Conservation (phyloP, 2,888 invertebrate genomes). For the Poecilus cupreus region DNA sequence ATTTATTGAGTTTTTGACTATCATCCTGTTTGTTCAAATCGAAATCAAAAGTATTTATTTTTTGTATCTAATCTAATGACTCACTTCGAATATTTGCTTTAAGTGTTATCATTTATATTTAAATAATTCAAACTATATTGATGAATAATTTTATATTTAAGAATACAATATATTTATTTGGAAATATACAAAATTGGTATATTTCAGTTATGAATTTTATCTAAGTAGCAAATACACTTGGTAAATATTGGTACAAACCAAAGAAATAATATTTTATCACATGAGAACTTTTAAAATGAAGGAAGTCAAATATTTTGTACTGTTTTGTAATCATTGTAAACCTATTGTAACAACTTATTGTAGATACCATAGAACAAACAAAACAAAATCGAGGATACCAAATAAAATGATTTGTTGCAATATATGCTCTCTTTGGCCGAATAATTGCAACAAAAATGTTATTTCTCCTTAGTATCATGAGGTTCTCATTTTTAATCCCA, state of each 20-base stretch:
- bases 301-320: neutral
- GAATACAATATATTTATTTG: too few species aligned
- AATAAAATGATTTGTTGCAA: too few species aligned
- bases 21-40: neutral
- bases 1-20: neutral
- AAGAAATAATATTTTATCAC: neutral
- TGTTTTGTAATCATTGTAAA: too few species aligned
- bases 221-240: neutral
- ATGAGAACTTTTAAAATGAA: neutral
- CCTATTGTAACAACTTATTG: too few species aligned
- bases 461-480: too few species aligned
- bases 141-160: too few species aligned
- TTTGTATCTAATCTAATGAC: slow-evolving; percentile 4
- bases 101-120: neutral
- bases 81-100: slow-evolving; percentile 1
- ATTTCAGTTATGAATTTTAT: neutral
- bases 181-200: too few species aligned
- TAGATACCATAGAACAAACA: too few species aligned
- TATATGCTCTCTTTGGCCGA: too few species aligned
- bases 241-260: neutral
- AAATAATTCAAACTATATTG: neutral
- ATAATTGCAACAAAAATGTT: too few species aligned
- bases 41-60: slow-evolving; percentile 28
- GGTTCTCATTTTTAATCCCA: too few species aligned
- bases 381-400: too few species aligned